Base-by-base conservation (phyloP, 2,113 vertebrate species). In the Rafetus swinhoei region DNA sequence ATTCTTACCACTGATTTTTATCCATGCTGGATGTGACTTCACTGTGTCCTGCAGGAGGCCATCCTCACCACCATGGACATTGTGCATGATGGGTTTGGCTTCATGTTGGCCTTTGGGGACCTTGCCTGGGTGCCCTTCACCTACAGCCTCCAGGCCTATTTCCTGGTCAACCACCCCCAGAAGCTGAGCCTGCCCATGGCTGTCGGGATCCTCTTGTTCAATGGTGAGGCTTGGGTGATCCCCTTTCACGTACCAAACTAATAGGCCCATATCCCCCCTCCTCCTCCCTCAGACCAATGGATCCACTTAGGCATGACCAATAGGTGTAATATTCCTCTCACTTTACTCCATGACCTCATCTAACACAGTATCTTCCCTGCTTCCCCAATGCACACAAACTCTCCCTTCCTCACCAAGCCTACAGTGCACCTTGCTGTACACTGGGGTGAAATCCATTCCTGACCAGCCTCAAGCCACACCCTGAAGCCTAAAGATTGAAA, bases 61-160 rank as follows among this genome's bases (percentile, higher is more conserved):
- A 90, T 99, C 62, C 98, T 99, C 54, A 99, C 98, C 45, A 99
- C 99, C 74, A 99, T 99, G 98, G 99, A 99, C 96, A 99, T 99
- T 25, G 98, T 98, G 13, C 99, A 99, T 1, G 99, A 99, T 2
- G 99, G 99, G 5, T 99, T 99, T 84, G 99, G 99, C 57, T 99
- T 99, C 95, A 99, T 99, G 99, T 88, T 99, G 96, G 99, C 97
- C 7, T 99, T 99, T 8, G 99, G 99, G 29, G 98, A 99, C 96
- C 94, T 99, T 72, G 97, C 98, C 19, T 99, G 99, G 99, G 99
- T 99, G 35, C 99, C 99, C 13, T 99, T 99, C 94, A 98, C 98
- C 12, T 99, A 99, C 90, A 96, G 99, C 85, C 98, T 99, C 77
- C 99, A 99, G 97, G 98, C 98, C 9, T 96, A 98, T 86, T 99